Base-by-base conservation (phyloP, 2,113 vertebrate species). In the Cardinalis cardinalis region DNA sequence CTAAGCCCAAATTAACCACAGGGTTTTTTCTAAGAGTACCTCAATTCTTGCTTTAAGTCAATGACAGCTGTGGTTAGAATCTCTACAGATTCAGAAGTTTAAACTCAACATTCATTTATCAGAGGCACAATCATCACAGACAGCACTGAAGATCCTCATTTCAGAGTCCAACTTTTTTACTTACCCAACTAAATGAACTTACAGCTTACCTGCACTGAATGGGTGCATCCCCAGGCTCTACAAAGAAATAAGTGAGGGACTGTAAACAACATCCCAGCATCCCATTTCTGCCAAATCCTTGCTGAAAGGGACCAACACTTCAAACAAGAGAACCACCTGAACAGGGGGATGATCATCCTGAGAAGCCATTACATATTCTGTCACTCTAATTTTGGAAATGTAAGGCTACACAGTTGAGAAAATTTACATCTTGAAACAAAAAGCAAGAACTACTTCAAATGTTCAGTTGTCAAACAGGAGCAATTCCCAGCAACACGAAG, bases 161-260 rank as follows among this genome's bases (percentile, higher is more conserved):
- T 66, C 51, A 32, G 55, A 65, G 24, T 8, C 81, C 31, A 71
- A 3, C 16, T 79, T 66, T 3, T 29, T 66, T 76, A 91, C 93
- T 94, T 76, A 90, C 78, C 94, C 32, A 61, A 36, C 41, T 3
- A 20, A 53, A 61, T 34, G 40, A 44, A 28, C 14, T 19, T 7
- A 12, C 43, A 70, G 34, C 59, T 72, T 66, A 79, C 46, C 72
- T 65, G 40, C 18, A 38, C 38, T 84, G 59, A 40, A 38, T 3
- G 63, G 3, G 4, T 5, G 29, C 32, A 31, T 21, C 53, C 46
- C 66, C 0, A 0, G 48, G 70, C 63, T 9, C 1, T 1, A 24
- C 9, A 85, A 40, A 85, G 41, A 53, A 89, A 68, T 3, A 23
- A 7, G 55, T 40, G 63, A 46, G 14, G 43, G 68, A 10, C 34